Evolutionary conservation across 2,888 invertebrate species (phyloP).

Genomic region (Sesia bembeciformis): DNA sequence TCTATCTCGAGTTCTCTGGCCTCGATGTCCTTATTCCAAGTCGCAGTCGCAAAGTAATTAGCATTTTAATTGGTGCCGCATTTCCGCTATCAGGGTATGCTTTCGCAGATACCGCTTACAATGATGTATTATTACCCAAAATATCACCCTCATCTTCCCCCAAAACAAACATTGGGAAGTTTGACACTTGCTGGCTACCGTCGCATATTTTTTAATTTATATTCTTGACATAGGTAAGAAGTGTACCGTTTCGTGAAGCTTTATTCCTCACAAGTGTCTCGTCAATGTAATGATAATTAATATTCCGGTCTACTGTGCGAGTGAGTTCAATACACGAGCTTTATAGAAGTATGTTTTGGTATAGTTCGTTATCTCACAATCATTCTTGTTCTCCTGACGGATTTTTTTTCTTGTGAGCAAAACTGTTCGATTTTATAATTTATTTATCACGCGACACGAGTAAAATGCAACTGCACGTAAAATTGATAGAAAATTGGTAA

Average conservation of each 20-base stretch:
- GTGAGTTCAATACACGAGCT: too few relatives aligned
- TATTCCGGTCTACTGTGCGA: neutral
- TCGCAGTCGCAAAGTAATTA: too few relatives aligned
- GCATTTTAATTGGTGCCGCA: neutral
- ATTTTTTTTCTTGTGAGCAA: too few relatives aligned
- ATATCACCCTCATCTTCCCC: neutral
- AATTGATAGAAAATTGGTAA: too few relatives aligned
- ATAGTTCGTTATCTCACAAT: too few relatives aligned
- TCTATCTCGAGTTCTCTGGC: too few relatives aligned
- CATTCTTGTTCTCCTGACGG: too few relatives aligned
- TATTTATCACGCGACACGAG: too few relatives aligned
- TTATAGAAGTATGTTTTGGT: too few relatives aligned
- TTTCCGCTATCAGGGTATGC: neutral
- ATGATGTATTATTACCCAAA: neutral
- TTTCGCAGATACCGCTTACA: neutral
- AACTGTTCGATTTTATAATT: too few relatives aligned
- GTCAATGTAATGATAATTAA: neutral
- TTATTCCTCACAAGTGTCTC: neutral
- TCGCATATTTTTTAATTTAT: neutral
- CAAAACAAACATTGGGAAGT: neutral
- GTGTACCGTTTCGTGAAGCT: neutral
- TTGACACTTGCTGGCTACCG: neutral
- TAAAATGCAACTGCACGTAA: too few relatives aligned
- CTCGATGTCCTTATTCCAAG: too few relatives aligned
- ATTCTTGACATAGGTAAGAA: neutral